Evolutionary conservation across 2,113 vertebrate species (phyloP).

Genomic region (Emydura subglobosa): DNA sequence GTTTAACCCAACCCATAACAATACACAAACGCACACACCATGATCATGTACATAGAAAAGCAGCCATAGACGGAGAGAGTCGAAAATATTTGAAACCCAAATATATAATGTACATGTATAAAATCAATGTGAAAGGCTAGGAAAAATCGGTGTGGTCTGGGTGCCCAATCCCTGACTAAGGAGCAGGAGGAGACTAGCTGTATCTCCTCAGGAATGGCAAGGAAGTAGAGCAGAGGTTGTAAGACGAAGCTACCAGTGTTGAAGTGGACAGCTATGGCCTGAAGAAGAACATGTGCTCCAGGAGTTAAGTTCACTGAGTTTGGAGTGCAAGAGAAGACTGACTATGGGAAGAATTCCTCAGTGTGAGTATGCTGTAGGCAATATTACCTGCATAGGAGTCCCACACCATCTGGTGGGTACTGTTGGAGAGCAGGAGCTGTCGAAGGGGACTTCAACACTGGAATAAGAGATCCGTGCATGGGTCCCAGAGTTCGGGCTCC

Average conservation of each 20-base stretch:
- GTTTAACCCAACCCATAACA: no score
- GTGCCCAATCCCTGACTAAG: background rate
- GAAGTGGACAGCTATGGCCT: background rate
- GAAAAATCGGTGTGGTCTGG: background rate
- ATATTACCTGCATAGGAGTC: rapidly evolving
- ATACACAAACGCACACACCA: rapidly evolving
- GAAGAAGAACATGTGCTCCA: background rate
- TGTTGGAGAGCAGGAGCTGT: rapidly evolving
- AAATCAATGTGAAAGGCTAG: background rate
- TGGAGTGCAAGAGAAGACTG: background rate
- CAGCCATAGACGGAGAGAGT: background rate
- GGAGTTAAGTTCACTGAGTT: background rate
- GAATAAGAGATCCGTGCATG: no score
- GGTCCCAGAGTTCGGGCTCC: no score
- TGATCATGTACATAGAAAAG: background rate
- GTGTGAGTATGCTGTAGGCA: rapidly evolving
- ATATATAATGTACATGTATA: background rate
- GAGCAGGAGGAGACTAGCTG: background rate
- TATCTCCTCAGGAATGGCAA: background rate
- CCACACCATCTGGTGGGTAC: background rate
- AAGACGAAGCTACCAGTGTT: background rate
- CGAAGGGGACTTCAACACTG: no score
- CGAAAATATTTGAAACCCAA: background rate
- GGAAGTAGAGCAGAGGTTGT: background rate
- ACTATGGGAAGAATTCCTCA: rapidly evolving